Percentiles rank a stretch among this genome's conserved stretches.
phyloP scores from a whole-genome alignment of 2,888 invertebrate species.

The Leptinotarsa juncta region DNA sequence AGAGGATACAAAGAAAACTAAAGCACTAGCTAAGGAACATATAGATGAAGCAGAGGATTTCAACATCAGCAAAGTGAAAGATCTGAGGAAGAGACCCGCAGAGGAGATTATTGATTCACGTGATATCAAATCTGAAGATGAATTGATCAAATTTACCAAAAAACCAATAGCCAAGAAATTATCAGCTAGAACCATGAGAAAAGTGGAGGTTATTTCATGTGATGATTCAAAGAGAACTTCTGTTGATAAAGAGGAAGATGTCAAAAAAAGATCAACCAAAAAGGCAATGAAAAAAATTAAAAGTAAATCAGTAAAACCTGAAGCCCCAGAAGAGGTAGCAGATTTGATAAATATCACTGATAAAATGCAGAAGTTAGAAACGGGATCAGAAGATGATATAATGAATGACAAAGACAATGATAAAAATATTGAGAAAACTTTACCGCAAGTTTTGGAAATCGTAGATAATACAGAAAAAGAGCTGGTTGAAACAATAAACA shows the following conservation, averaged over 20 bases:
- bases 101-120: neutral
- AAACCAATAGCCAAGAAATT: neutral
- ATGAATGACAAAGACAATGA: neutral
- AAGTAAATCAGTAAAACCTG: slow-evolving; percentile 11
- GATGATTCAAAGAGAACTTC: neutral
- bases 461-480: neutral
- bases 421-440: neutral
- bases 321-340: slow-evolving; percentile 18
- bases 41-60: neutral
- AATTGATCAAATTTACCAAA: neutral
- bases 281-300: neutral
- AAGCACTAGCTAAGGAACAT: neutral
- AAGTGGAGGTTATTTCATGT: neutral
- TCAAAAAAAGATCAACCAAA: slow-evolving; percentile 1
- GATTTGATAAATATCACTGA: slow-evolving; percentile 19
- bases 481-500: too few species aligned
- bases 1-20: neutral
- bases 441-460: neutral
- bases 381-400: neutral
- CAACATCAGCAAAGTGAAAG: neutral
- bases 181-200: neutral
- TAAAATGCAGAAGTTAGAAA: slow-evolving; percentile 25
- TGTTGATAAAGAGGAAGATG: slow-evolving; percentile 17
- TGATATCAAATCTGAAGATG: slow-evolving; percentile 3
- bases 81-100: neutral